These are phyloP conservation scores for Eulemur albifrons DNA, from an alignment of 2,797 vertebrate species.

Conservation along the genomic window DNA sequence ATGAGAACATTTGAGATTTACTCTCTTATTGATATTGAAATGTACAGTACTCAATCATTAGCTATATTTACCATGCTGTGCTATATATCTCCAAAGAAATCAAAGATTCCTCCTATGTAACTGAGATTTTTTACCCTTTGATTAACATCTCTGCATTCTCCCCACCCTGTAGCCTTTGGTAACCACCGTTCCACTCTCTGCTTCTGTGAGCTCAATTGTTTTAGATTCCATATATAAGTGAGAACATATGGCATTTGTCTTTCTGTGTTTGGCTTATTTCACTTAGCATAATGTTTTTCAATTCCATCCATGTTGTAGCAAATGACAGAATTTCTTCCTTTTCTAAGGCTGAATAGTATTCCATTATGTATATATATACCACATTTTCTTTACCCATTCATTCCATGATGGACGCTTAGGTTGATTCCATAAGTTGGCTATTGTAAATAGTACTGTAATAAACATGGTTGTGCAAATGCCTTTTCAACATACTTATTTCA, in stretches of 20 bases:
- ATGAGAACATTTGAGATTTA: background rate
- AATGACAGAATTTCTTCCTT: background rate
- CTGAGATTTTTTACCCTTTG: background rate
- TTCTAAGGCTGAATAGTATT: background rate
- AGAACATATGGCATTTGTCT: background rate
- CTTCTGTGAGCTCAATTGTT: background rate
- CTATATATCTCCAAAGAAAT: background rate
- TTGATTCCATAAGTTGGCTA: background rate
- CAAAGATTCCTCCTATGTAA: background rate
- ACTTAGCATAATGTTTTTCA: background rate
- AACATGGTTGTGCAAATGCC: background rate
- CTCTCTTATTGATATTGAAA: background rate
- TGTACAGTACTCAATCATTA: background rate
- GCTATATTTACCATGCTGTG: background rate
- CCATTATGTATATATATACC: too few relatives aligned
- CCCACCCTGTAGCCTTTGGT: background rate
- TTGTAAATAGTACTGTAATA: background rate
- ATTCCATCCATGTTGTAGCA: background rate
- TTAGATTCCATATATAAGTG: background rate
- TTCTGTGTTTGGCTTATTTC: background rate
- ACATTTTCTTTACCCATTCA: background rate
- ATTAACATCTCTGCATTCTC: background rate
- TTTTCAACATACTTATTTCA: background rate
- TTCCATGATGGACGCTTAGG: background rate
- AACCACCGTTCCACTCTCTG: background rate